Evolutionary conservation across 2,113 vertebrate genomes (phyloP).

Genomic region (Perca fluviatilis): DNA sequence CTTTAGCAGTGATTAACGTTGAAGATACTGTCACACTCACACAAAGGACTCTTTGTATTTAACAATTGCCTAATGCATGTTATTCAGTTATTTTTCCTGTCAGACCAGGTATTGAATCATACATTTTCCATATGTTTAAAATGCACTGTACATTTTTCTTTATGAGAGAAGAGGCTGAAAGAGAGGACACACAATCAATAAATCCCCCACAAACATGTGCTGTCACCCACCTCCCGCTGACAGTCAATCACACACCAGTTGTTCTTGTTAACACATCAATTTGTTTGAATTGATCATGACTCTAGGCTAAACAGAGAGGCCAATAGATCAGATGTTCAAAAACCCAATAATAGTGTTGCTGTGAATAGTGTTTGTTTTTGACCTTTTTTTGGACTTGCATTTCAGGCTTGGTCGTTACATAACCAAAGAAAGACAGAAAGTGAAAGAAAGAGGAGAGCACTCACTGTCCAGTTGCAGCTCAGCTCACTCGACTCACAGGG

Average conservation of each 20-base stretch:
- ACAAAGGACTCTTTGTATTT: conserved; percentile 32
- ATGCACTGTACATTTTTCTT: not conserved
- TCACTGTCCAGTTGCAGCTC: conserved; percentile 40
- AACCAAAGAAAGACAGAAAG: conserved; percentile 27
- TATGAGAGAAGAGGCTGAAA: not conserved
- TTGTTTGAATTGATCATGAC: conserved; percentile 54
- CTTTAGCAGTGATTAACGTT: conserved; percentile 13
- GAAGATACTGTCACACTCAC: conserved; percentile 13
- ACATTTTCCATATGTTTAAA: not conserved
- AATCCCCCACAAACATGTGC: not conserved
- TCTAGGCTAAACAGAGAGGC: conserved; percentile 15
- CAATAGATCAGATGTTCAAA: conserved; percentile 22
- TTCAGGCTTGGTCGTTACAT: conserved; percentile 25
- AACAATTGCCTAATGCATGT: not conserved
- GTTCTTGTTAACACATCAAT: conserved; percentile 52
- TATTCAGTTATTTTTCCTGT: conserved; percentile 27
- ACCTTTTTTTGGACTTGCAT: not conserved
- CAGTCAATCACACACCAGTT: conserved; percentile 61
- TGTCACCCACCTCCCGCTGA: not conserved
- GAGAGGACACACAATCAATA: conserved; percentile 38
- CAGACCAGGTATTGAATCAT: conserved; percentile 37
- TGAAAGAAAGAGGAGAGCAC: conserved; percentile 18
- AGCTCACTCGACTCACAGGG: conserved; percentile 38
- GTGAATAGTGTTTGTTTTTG: not conserved
- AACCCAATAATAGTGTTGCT: not conserved